Conservation (phyloP, 2,113 vertebrate genomes). For the Jaculus jaculus region DNA sequence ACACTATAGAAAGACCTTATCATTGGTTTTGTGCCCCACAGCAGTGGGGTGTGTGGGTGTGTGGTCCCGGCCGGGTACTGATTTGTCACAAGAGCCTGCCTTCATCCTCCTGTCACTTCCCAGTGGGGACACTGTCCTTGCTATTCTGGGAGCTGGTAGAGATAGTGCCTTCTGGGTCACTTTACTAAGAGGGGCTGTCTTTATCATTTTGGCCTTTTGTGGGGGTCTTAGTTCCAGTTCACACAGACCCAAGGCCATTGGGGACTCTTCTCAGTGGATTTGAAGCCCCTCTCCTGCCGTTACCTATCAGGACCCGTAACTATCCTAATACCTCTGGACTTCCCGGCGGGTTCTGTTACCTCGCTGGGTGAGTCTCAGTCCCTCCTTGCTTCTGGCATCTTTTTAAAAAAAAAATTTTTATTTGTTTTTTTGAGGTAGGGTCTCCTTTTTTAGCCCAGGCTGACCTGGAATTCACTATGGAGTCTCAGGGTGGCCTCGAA, state of each 20-base stretch:
- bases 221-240: neutral
- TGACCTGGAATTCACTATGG: no score
- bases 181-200: neutral
- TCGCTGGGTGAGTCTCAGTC: accelerated
- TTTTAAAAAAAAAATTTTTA: no score
- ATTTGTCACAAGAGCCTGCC: accelerated
- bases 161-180: neutral
- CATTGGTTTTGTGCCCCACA: no score
- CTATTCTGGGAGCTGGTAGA: neutral
- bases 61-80: accelerated
- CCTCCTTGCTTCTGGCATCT: neutral
- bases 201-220: neutral
- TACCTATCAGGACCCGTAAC: neutral
- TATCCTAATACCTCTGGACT: neutral
- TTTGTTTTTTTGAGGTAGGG: no score
- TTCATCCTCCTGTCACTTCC: neutral
- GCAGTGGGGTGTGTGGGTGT: accelerated
- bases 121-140: no score
- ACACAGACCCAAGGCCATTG: no score
- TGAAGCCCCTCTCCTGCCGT: no score
- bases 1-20: neutral
- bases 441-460: no score
- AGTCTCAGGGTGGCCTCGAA: no score
- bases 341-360: neutral
- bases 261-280: neutral